Evolutionary conservation across 2,113 vertebrate genomes (phyloP).

Genomic region (Atrichornis clamosus): DNA sequence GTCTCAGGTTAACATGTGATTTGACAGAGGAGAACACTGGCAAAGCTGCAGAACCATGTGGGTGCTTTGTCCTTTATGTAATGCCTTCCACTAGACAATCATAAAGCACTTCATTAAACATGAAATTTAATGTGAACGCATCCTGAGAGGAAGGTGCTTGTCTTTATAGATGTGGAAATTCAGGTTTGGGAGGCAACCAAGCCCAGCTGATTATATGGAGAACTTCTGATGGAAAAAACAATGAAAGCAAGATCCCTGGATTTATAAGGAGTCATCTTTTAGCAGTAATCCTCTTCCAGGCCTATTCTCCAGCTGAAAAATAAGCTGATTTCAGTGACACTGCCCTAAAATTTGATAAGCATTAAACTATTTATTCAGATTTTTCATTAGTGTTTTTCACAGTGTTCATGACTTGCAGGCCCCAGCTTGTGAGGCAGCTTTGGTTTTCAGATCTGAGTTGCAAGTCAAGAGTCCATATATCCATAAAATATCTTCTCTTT

Average conservation of each 20-base stretch:
- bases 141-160: background rate
- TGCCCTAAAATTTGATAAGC: background rate
- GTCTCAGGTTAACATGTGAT: background rate
- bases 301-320: background rate
- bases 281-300: background rate
- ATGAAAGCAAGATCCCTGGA: background rate
- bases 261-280: background rate
- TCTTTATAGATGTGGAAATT: background rate
- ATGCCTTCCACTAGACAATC: background rate
- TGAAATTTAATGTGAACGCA: background rate
- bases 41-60: background rate
- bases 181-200: background rate
- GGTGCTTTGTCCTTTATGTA: background rate
- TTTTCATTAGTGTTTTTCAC: background rate
- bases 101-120: background rate
- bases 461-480: background rate
- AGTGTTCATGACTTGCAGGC: background rate
- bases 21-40: background rate
- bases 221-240: background rate
- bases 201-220: background rate
- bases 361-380: background rate
- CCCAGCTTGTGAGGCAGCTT: background rate
- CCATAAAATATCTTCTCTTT: background rate
- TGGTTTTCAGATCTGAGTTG: background rate
- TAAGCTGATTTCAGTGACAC: background rate